These are phyloP conservation scores for Aselliscus stoliczkanus DNA, from an alignment of 2,797 vertebrate species.

Conservation along the genomic window DNA sequence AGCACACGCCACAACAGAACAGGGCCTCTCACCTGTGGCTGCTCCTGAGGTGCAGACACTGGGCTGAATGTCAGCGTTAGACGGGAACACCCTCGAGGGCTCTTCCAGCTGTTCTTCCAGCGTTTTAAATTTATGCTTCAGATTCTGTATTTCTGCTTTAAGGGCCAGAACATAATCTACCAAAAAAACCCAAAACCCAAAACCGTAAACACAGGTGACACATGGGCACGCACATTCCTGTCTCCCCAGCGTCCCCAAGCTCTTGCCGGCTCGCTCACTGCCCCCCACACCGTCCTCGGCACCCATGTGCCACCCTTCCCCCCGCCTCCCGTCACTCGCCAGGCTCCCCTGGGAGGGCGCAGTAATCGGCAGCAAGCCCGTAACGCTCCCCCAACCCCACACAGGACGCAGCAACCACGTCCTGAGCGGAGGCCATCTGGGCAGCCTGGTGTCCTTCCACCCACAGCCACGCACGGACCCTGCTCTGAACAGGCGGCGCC, in stretches of 20 bases:
- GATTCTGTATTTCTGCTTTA: constrained; percentile 78
- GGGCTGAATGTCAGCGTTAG: not conserved
- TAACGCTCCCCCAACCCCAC: rapidly evolving
- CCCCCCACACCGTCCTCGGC: no score
- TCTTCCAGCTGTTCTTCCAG: constrained; percentile 76
- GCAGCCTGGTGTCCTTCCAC: not conserved
- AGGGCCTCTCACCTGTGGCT: not conserved
- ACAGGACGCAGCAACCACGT: rapidly evolving
- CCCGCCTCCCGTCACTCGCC: no score
- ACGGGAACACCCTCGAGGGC: not conserved
- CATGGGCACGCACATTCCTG: rapidly evolving
- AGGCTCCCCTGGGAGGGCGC: not conserved
- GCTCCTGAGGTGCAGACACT: rapidly evolving
- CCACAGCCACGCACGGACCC: not conserved
- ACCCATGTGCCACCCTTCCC: no score
- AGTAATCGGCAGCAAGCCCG: rapidly evolving
- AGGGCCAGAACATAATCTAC: constrained; percentile 77
- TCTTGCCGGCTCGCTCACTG: no score
- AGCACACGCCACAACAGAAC: no score
- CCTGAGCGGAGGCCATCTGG: rapidly evolving
- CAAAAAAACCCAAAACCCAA: not conserved
- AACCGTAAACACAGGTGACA: not conserved
- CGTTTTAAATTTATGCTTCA: constrained; percentile 76
- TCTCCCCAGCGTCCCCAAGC: no score
- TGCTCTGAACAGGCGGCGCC: rapidly evolving